These are phyloP conservation scores for Ivindomyrus marchei DNA, from an alignment of 2,113 vertebrate species.

Conservation along the genomic window DNA sequence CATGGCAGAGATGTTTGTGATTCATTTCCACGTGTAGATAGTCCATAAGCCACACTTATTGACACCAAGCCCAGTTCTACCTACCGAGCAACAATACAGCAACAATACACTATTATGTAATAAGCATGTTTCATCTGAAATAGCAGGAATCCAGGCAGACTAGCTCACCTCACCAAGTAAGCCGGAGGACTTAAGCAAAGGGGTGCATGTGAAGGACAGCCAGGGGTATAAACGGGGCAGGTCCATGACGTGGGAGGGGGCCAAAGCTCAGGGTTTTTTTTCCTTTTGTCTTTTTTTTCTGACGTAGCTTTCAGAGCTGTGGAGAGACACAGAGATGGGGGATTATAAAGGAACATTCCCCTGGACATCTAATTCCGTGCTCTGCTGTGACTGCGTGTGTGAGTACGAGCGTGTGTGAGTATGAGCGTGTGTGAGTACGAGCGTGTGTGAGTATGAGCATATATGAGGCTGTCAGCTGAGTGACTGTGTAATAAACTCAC, in stretches of 20 bases:
- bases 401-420: neutral
- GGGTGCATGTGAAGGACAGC: neutral
- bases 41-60: neutral
- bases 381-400: neutral
- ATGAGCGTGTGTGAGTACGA: too few relatives aligned
- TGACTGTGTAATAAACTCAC: conserved; percentile 42
- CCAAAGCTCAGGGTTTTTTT: neutral
- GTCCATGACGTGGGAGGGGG: neutral
- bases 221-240: neutral
- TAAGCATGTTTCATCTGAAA: neutral
- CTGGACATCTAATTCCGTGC: neutral
- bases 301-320: neutral
- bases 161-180: neutral
- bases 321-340: neutral
- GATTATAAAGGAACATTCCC: neutral
- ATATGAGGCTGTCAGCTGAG: conserved; percentile 58
- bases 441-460: neutral
- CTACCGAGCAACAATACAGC: neutral
- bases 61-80: neutral
- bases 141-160: neutral
- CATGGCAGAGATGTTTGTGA: neutral
- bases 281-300: neutral
- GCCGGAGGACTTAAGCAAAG: neutral
- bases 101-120: neutral
- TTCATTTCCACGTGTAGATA: neutral